A percentile compares a stretch with the other conserved stretches of the same genome.
Conservation (phyloP, 2,113 vertebrate species). For the Rattus rattus region DNA sequence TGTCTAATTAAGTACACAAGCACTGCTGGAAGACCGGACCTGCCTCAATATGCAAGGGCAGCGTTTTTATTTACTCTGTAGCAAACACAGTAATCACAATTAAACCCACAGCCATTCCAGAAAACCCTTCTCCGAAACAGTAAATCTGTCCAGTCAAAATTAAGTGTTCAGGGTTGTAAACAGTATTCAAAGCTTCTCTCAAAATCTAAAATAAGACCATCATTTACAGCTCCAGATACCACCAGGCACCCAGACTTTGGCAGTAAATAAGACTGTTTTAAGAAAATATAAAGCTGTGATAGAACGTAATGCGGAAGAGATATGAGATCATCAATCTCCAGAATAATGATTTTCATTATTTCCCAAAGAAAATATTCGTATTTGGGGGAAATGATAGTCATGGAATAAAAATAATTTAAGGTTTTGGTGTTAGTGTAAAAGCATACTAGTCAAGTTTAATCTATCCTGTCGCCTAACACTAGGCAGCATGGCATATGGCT, state of each 20-base stretch:
- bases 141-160: slow-evolving; percentile 73
- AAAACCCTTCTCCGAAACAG: slow-evolving; percentile 48
- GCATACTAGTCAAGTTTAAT: slow-evolving; percentile 32
- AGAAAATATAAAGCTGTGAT: slow-evolving; percentile 69
- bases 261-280: slow-evolving; percentile 55
- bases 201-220: slow-evolving; percentile 68
- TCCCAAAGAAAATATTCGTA: slow-evolving; percentile 62
- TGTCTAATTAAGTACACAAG: background rate
- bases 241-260: slow-evolving; percentile 21
- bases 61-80: slow-evolving; percentile 24
- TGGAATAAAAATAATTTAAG: slow-evolving; percentile 65
- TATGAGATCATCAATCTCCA: slow-evolving; percentile 58
- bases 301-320: slow-evolving; percentile 63
- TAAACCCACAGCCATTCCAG: background rate
- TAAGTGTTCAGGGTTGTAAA: slow-evolving; percentile 36
- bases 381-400: background rate
- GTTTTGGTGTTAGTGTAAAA: slow-evolving; percentile 36
- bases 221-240: slow-evolving; percentile 56
- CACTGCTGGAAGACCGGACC: background rate
- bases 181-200: slow-evolving; percentile 51
- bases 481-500: background rate
- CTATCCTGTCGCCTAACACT: background rate
- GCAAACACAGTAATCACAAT: slow-evolving; percentile 18
- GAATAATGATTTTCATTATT: slow-evolving; percentile 45
- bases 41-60: background rate